Conservation (phyloP, 1,140 invertebrate genomes). For the Capitella teleta region DNA sequence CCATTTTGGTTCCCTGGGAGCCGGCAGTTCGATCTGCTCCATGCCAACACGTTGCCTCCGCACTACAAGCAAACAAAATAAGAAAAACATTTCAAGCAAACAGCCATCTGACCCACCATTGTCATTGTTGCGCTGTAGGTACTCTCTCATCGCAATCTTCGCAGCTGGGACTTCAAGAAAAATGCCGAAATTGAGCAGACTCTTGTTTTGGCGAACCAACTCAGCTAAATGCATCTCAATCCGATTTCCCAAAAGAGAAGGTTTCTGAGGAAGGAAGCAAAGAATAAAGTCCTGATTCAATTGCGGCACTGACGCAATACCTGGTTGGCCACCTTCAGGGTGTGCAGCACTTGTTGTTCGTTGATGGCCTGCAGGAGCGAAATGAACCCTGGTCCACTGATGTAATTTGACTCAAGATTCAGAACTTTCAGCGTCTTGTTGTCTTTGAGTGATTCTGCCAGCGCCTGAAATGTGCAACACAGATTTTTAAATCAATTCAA, state of each 20-base stretch:
- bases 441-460: slow-evolving; percentile 72
- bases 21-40: not conserved
- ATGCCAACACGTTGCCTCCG: not conserved
- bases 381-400: slow-evolving; percentile 66
- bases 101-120: slow-evolving; percentile 39
- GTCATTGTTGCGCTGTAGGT: slow-evolving; percentile 91
- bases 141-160: slow-evolving; percentile 77
- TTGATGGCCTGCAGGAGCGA: slow-evolving; percentile 74
- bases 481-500: slow-evolving; percentile 6
- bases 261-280: slow-evolving; percentile 55
- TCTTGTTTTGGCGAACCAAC: slow-evolving; percentile 83
- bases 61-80: not conserved
- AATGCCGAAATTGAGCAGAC: slow-evolving; percentile 78
- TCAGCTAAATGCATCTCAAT: slow-evolving; percentile 95
- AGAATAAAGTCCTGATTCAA: not conserved
- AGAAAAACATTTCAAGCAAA: not conserved
- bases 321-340: slow-evolving; percentile 91
- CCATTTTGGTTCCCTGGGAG: not conserved
- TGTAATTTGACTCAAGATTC: slow-evolving; percentile 94
- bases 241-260: slow-evolving; percentile 88
- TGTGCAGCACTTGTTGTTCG: slow-evolving; percentile 73
- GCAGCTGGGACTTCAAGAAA: slow-evolving; percentile 94
- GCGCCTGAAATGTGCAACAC: slow-evolving; percentile 44
- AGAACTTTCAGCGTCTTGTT: slow-evolving; percentile 79
- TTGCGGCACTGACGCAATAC: slow-evolving; percentile 41